Conservation (phyloP, 2,113 vertebrate species). For the Pionites leucogaster region DNA sequence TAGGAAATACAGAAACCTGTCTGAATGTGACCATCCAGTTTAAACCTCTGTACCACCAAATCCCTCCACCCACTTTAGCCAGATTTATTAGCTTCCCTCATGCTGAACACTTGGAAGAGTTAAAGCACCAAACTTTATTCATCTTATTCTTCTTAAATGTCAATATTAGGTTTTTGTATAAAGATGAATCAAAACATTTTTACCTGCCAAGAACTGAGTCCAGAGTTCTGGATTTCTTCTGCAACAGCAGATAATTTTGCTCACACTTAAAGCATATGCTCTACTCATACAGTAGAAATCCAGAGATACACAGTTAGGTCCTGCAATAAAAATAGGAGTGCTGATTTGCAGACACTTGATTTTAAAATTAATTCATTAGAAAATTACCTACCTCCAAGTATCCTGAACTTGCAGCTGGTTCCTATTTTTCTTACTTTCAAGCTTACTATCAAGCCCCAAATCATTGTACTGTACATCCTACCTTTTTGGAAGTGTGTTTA, state of each 20-base stretch:
- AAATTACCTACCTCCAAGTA: neutral
- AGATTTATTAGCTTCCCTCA: neutral
- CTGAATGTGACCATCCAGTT: neutral
- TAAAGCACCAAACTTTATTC: neutral
- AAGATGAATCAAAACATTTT: neutral
- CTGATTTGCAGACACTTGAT: neutral
- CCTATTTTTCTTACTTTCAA: neutral
- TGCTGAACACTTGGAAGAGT: neutral
- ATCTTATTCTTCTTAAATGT: neutral
- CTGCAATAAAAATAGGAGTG: neutral
- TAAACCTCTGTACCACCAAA: neutral
- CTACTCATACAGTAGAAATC: neutral
- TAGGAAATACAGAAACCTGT: neutral
- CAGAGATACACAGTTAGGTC: neutral
- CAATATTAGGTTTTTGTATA: neutral
- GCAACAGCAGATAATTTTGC: constrained; percentile 1
- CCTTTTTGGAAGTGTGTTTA: neutral
- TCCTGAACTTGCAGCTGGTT: neutral
- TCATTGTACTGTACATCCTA: neutral
- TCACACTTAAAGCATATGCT: neutral
- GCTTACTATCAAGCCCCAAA: neutral
- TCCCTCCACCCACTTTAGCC: neutral
- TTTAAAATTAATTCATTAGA: neutral
- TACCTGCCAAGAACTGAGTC: neutral
- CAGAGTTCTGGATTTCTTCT: constrained; percentile 18